phyloP scores from a whole-genome alignment of 1,140 invertebrate genomes.

The Pissodes strobi region DNA sequence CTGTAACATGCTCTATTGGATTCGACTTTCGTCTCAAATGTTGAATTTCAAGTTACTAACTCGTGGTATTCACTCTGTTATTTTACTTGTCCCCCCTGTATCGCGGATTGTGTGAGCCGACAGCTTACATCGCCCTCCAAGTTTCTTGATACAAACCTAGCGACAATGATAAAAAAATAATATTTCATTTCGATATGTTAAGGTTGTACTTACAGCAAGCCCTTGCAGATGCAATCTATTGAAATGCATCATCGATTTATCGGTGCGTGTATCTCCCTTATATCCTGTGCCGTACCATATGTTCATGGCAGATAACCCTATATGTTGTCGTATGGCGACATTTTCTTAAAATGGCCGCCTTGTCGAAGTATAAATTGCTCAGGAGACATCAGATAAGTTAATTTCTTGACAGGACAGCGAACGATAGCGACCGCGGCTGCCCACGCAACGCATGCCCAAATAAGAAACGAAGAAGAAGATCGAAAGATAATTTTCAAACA shows the following conservation, averaged over 20 bases:
- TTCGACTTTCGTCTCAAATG: no score
- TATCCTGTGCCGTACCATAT: constrained; percentile 21
- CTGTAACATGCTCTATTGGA: no score
- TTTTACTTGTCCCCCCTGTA: no score
- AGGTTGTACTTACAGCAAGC: constrained; percentile 13
- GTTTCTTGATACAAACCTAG: no score
- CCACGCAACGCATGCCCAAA: constrained; percentile 34
- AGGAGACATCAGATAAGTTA: constrained; percentile 39
- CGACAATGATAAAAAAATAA: no score
- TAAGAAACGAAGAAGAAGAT: constrained; percentile 30
- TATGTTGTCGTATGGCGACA: constrained; percentile 15
- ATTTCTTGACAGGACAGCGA: constrained; percentile 35
- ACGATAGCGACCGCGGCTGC: constrained; percentile 19
- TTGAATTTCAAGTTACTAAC: no score
- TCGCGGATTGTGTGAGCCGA: no score
- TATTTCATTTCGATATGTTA: constrained; percentile 4
- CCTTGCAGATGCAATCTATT: constrained; percentile 14
- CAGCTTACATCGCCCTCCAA: no score
- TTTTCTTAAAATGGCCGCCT: constrained; percentile 35
- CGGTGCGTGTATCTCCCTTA: constrained; percentile 26
- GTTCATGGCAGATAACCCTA: constrained; percentile 28
- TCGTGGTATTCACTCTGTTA: no score
- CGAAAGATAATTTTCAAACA: constrained; percentile 31
- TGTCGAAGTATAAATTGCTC: constrained; percentile 37
- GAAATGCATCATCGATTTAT: constrained; percentile 28